phyloP scores from a whole-genome alignment of 2,888 invertebrate genomes.

The Glyphotaelius pellucidus region DNA sequence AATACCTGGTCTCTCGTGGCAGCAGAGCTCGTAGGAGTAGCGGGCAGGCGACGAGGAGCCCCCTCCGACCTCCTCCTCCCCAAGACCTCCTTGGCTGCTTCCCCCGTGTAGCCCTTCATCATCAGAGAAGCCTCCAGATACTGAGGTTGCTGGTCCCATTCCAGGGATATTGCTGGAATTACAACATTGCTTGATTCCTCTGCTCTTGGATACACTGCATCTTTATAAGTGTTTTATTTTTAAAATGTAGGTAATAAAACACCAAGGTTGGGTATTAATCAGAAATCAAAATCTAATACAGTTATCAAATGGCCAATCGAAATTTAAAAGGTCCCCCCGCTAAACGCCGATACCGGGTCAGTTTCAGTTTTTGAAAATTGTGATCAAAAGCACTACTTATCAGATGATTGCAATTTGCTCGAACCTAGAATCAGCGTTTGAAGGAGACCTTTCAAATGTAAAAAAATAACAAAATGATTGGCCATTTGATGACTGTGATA shows the following conservation, averaged over 20 bases:
- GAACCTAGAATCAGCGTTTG: too few species aligned
- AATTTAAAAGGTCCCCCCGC: too few species aligned
- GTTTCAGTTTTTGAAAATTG: too few species aligned
- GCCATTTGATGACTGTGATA: too few species aligned
- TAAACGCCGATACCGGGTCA: too few species aligned
- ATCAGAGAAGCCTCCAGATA: constrained; percentile 91
- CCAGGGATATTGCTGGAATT: constrained; percentile 77
- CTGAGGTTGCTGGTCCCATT: constrained; percentile 79
- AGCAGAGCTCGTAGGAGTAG: constrained; percentile 77
- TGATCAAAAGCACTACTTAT: too few species aligned
- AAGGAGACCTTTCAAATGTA: too few species aligned
- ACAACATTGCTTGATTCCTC: constrained; percentile 28
- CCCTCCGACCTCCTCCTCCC: constrained; percentile 71
- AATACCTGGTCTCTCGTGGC: constrained; percentile 76
- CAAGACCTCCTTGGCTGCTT: constrained; percentile 76
- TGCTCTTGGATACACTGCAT: background rate
- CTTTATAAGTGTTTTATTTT: background rate
- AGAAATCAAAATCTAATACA: too few species aligned
- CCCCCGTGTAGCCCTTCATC: constrained; percentile 84
- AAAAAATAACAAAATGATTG: too few species aligned
- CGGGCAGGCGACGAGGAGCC: constrained; percentile 70
- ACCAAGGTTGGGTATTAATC: background rate
- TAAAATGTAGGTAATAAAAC: background rate
- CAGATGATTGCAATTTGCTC: too few species aligned
- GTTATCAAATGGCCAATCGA: too few species aligned